A percentile compares a stretch with the other conserved stretches of the same genome.
These are phyloP conservation scores for Chironomus tentans DNA, from an alignment of 2,888 invertebrate genomes.

Conservation along the genomic window DNA sequence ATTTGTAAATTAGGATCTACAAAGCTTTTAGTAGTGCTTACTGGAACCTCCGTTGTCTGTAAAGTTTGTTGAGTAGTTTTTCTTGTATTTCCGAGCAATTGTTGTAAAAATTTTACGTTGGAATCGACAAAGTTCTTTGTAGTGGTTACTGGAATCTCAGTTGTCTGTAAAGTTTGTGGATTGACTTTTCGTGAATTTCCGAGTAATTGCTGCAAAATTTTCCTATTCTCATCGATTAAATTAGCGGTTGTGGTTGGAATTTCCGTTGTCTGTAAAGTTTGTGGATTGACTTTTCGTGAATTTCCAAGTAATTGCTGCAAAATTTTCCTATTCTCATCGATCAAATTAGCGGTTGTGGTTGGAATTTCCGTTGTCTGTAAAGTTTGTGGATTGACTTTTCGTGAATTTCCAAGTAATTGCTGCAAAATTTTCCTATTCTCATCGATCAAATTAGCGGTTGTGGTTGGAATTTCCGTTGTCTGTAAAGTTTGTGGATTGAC, in stretches of 20 bases:
- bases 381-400: background rate
- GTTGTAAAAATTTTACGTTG: conserved; percentile 29
- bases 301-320: too few relatives aligned
- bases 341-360: too few relatives aligned
- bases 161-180: too few relatives aligned
- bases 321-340: too few relatives aligned
- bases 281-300: too few relatives aligned
- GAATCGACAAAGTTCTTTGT: conserved; percentile 25
- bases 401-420: too few relatives aligned
- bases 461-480: background rate
- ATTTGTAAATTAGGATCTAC: background rate
- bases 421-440: background rate
- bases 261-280: too few relatives aligned
- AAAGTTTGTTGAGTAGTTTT: conserved; percentile 28
- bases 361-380: background rate
- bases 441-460: conserved; percentile 2
- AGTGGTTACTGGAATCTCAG: too few relatives aligned
- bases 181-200: too few relatives aligned
- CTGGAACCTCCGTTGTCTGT: background rate
- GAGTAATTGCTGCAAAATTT: too few relatives aligned
- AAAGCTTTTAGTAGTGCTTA: background rate
- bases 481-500: conserved; percentile 32
- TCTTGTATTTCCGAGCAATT: conserved; percentile 10
- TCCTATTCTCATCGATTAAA: too few relatives aligned
- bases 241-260: too few relatives aligned